These are phyloP conservation scores for Ormyrus rosae DNA, from an alignment of 2,888 invertebrate species.

Conservation along the genomic window DNA sequence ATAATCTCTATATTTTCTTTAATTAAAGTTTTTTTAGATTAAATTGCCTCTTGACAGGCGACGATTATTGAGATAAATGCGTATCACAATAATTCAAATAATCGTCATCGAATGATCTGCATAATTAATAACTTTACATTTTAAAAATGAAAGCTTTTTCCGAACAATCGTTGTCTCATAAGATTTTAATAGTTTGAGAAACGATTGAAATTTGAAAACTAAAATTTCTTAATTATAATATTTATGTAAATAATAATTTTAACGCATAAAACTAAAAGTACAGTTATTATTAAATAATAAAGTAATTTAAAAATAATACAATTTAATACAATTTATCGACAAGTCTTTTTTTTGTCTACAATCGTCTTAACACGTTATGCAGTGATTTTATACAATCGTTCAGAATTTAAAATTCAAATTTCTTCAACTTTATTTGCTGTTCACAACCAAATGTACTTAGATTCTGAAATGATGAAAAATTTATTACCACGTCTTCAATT, in stretches of 20 bases:
- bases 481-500: background rate
- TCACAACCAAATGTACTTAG: background rate
- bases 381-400: background rate
- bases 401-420: background rate
- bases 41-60: conserved; percentile 27
- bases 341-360: conserved; percentile 21
- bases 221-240: too few relatives aligned
- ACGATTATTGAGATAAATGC: conserved; percentile 24
- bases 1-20: conserved; percentile 54
- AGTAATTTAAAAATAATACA: conserved; percentile 26
- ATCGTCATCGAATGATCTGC: background rate
- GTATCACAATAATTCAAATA: conserved; percentile 18
- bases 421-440: background rate
- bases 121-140: conserved; percentile 11
- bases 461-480: conserved; percentile 4
- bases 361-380: background rate
- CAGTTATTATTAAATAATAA: conserved; percentile 17
- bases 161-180: background rate
- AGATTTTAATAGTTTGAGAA: conserved; percentile 1
- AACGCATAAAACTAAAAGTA: conserved; percentile 8
- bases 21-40: conserved; percentile 42
- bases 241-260: background rate
- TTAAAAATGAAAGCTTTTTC: conserved; percentile 41
- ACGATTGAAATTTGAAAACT: background rate
- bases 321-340: conserved; percentile 20